Evolutionary conservation across 2,797 vertebrate species (phyloP), one percentile per base, ranked within the genome.

Genomic region (Rhinatrema bivittatum): DNA sequence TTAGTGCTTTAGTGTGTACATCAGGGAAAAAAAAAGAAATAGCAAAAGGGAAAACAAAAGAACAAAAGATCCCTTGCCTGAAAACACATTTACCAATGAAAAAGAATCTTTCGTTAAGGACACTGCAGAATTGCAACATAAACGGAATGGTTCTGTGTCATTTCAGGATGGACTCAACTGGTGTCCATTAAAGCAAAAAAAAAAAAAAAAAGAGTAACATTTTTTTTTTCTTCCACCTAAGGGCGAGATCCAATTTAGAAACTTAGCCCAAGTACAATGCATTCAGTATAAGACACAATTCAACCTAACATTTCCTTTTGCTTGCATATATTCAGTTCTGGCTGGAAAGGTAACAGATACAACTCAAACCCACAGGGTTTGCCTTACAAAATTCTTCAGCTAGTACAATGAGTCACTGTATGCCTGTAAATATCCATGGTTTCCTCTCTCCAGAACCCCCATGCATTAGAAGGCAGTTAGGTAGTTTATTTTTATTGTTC

Each of bases 401-500:
- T 60, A 67, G 58, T 67, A 81, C 74, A 81, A 77, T 77, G 79
- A 80, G 60, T 70, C 66, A 80, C 67, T 82, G 78, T 72, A 79
- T 79, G 62, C 60, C 65, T 79, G 68, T 81, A 77, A 76, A 81
- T 78, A 76, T 71, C 79, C 73, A 76, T 60, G 62, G 73, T 74
- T 80, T 81, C 72, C 75, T 79, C 65, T 72, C 63, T 74, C 39
- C 66, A 77, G 65, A 75, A 74, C 68, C 63, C 65, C 68, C 56
- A 60, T 76, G 68, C 65, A 71, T 79, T 76, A 78, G 65, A 70
- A 76, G 64, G 77, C 76, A 75, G 70, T 68, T 74, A 65, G 52
- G 69, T 64, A 75, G 73, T 83, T 85, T 82, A 78, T 81, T 85
- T 80, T 81, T 84, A 84, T 82, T 84, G 77, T 84, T 81, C 79